Base-by-base conservation (phyloP, 2,888 invertebrate genomes). In the Ferdinandea cuprea region DNA sequence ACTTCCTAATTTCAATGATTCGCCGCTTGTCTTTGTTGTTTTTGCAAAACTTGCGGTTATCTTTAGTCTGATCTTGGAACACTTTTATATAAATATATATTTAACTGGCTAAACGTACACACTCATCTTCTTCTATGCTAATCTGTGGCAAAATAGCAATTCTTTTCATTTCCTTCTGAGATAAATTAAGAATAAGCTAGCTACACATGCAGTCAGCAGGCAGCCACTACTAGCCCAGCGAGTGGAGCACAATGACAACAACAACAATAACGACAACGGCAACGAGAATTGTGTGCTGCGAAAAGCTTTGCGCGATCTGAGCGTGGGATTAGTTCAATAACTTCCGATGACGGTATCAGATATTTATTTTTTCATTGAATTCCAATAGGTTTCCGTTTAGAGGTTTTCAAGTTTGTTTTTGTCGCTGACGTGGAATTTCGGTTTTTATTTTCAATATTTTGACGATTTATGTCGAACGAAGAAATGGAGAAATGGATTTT, bases 301-400 rank as follows among this genome's bases (percentile, higher is more conserved):
- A 11, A 35, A 63, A 65, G 63, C 56, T 56, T 50, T 65, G n/a
- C 5, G 32, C 44, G 25, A 52, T 19, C 52, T 54, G 19, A 63
- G 71, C 59, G 76, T 81, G 66, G 77, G 77, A 81, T 71, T 74
- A 77, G 77, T 72, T 81, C 81, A 72, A 81, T 81, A 77, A 81
- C 71, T 72, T 76, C 66, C 76, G 65, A 71, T 81, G 81, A 81
- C 81, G 81, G 32, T 71, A 66, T 72, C 76, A 46, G 32, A 61
- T 58, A 48, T 66, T 21, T 37, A 44, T 40, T 19, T 42, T 65
- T 59, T n/a, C n/a, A n/a, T n/a, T n/a, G n/a, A n/a, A n/a, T n/a
- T n/a, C n/a, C n/a, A n/a, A n/a, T n/a, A n/a, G 21, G 58, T 73
- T 72, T 50, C n/a, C 19, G 40, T 48, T 46, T 56, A 5, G n/a